These are phyloP conservation scores for Boulengerochromis microlepis DNA, from an alignment of 2,113 vertebrate genomes.

Conservation along the genomic window DNA sequence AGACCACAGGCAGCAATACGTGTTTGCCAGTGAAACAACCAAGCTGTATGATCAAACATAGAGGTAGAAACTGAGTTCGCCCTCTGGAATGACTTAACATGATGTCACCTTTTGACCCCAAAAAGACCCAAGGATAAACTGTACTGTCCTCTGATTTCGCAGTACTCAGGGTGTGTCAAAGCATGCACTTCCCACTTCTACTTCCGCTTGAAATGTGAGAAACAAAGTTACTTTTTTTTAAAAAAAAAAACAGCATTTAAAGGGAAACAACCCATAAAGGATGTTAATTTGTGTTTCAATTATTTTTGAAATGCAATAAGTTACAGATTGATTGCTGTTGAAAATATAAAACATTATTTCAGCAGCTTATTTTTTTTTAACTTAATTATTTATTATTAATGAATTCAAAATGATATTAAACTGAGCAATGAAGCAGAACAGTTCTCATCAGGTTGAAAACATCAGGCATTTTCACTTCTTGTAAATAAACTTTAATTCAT, in stretches of 20 bases:
- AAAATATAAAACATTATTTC: background rate
- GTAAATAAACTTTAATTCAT: background rate
- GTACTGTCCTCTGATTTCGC: background rate
- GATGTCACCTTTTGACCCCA: background rate
- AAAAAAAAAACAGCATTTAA: background rate
- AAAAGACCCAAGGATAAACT: background rate
- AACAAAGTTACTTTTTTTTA: background rate
- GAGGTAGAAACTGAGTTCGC: background rate
- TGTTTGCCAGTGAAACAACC: background rate
- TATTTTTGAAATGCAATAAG: background rate
- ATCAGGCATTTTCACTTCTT: background rate
- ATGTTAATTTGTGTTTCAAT: background rate
- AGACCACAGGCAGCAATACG: background rate
- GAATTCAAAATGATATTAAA: background rate
- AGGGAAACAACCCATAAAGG: background rate
- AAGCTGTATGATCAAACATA: background rate
- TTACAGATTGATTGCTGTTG: background rate
- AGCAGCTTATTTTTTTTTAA: background rate
- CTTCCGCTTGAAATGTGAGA: background rate
- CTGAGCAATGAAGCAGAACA: background rate
- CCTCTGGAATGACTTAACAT: background rate
- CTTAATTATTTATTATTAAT: background rate
- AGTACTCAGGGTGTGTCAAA: background rate
- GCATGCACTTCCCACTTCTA: background rate
- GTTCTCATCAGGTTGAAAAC: background rate